These are phyloP conservation scores for Frankliniella intonsa DNA, from an alignment of 2,888 invertebrate species.

Conservation along the genomic window DNA sequence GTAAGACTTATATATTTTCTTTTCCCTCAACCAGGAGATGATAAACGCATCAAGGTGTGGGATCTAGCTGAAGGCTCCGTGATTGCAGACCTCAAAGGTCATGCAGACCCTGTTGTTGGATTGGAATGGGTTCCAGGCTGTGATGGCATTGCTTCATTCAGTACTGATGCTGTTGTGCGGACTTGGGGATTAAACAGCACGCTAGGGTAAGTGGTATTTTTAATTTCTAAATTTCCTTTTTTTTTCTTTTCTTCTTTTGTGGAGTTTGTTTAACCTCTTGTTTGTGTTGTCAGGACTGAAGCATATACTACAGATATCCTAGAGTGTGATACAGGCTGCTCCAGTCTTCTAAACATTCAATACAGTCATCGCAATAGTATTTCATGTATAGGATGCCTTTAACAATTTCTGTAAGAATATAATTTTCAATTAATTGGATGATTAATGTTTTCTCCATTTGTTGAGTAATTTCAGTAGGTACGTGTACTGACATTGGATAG, in stretches of 20 bases:
- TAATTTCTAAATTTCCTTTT: not conserved
- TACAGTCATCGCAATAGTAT: slow-evolving; percentile 1
- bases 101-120: slow-evolving; percentile 58
- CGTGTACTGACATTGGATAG: too few species aligned
- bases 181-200: slow-evolving; percentile 6
- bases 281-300: not conserved
- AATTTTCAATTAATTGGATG: too few species aligned
- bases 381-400: not conserved
- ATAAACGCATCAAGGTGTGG: slow-evolving; percentile 67
- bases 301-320: not conserved
- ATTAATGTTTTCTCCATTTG: too few species aligned
- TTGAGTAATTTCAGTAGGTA: too few species aligned
- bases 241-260: not conserved
- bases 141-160: slow-evolving; percentile 13
- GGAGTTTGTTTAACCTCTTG: too few species aligned
- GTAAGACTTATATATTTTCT: not conserved
- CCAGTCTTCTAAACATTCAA: not conserved
- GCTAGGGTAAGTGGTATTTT: not conserved
- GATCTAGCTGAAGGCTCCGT: slow-evolving; percentile 62
- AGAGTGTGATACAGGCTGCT: not conserved
- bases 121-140: slow-evolving; percentile 52
- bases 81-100: slow-evolving; percentile 60
- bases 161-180: not conserved
- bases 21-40: slow-evolving; percentile 62
- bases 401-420: not conserved